Base-by-base conservation (phyloP, 2,113 vertebrate species). In the Hylia prasina region DNA sequence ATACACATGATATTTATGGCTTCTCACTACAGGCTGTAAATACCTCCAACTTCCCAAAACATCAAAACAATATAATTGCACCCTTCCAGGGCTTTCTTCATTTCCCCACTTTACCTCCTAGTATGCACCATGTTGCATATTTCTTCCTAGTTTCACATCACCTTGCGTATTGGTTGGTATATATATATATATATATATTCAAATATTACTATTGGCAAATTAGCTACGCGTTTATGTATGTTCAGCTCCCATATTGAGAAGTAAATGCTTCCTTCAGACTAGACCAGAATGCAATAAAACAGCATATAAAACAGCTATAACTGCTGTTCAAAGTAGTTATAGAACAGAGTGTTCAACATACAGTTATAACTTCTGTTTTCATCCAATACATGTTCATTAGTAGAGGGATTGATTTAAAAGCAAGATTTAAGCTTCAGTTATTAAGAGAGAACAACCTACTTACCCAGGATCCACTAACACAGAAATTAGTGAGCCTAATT, bases 401-500 rank as follows among this genome's bases (percentile, higher is more conserved):
- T 58, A 48, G 57, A 94, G 10, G 25, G 27, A 57, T 3, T 90
- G 45, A 73, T 78, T 53, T 65, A 66, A 79, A 91, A 90, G 50
- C 20, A 83, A n/a, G 10, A 85, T 90, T 94, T 91, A 90, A 85
- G 30, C 58, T 88, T 75, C 79, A 56, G 35, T 88, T 91, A 61
- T 93, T 83, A 88, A 70, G 30, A 91, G 75, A 64, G 57, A 80
- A 93, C 50, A 87, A 77, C 76, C 56, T 79, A 45, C 48, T 91
- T 85, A 92, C 13, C 16, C 31, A 82, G 56, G 45, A 80, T 45
- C 35, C 35, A 70, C 24, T 60, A 90, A 71, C 15, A 84, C 2
- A 80, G 47, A 91, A 90, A 96, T 73, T 65, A 94, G 79, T 79
- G 28, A 90, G 71, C 33, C 28, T 77, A 80, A 90, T 93, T 92